Percentiles rank a stretch among this genome's conserved stretches.
Evolutionary conservation across 2,888 invertebrate genomes (phyloP).

Genomic region (Harpalus rubripes): DNA sequence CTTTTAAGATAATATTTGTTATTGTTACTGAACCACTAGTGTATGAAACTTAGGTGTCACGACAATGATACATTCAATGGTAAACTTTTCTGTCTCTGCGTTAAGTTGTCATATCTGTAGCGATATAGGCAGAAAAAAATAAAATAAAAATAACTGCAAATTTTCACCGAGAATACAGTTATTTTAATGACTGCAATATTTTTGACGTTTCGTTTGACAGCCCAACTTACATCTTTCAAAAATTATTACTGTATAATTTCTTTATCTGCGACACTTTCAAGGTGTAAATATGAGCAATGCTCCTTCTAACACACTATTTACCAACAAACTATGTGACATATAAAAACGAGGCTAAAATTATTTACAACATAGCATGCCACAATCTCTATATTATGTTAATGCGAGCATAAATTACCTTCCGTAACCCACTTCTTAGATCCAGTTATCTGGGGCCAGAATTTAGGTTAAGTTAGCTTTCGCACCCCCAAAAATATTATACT

Average conservation of each 20-base stretch:
- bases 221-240: neutral
- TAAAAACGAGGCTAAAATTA: slow-evolving; percentile 47
- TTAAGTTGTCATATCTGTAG: no score
- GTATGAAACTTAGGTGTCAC: no score
- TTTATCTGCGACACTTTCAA: neutral
- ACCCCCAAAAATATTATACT: slow-evolving; percentile 28
- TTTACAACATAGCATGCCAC: slow-evolving; percentile 40
- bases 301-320: neutral
- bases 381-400: slow-evolving; percentile 46
- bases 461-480: slow-evolving; percentile 5
- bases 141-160: no score
- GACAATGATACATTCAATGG: no score
- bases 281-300: neutral
- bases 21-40: no score
- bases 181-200: no score
- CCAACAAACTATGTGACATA: slow-evolving; percentile 19
- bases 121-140: no score
- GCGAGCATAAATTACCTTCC: slow-evolving; percentile 34
- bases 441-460: slow-evolving; percentile 19
- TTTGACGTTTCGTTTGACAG: no score
- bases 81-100: no score
- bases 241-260: neutral
- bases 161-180: no score
- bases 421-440: slow-evolving; percentile 13
- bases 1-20: no score